Evolutionary conservation across 1,140 invertebrate genomes (phyloP), one percentile per base, ranked within the genome.

Genomic region (Anastatus disparis): DNA sequence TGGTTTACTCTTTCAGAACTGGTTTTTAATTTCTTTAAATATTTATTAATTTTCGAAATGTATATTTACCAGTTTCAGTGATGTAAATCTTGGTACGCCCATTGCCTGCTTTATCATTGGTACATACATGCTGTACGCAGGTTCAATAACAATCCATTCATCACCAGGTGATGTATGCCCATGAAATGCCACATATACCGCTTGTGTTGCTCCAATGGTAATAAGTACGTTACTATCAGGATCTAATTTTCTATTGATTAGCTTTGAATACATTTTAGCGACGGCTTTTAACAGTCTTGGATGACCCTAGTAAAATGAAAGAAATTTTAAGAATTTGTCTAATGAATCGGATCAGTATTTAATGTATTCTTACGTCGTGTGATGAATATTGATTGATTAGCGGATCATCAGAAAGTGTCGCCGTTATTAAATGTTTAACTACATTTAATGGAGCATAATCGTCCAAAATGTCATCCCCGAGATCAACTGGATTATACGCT

Each of bases 61-160:
- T n/a, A n/a, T n/a, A n/a, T n/a, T 89, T 87, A 94, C 93, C 48
- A 93, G 91, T 85, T 92, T 90, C 1, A 99, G 86, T 12, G 96
- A 91, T 71, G 99, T 93, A 81, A 94, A 98, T 59, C 91, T 91
- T 0, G 96, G 91, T 17, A 90, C 88, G 9, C 95, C 98, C 9
- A 20, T 20, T 24, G 95, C 95, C 76, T 91, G 90, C 76, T 87
- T 89, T 1, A 98, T 92, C 93, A 99, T 97, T 1, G 96, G 96
- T 69, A 94, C 94, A 81, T 99, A 99, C 79, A 96, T 98, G 81
- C 99, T 97, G 82, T 97, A 99, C 83, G 94, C 99, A 7, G 98
- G 98, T 82, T 99, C 97, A 72, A 99, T 96, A 22, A 99, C 95
- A 70, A 98, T 97, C 69, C 96, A 96, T 84, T 99, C 96, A 85